Evolutionary conservation across 2,113 vertebrate genomes (phyloP).

Genomic region (Pheucticus melanocephalus): DNA sequence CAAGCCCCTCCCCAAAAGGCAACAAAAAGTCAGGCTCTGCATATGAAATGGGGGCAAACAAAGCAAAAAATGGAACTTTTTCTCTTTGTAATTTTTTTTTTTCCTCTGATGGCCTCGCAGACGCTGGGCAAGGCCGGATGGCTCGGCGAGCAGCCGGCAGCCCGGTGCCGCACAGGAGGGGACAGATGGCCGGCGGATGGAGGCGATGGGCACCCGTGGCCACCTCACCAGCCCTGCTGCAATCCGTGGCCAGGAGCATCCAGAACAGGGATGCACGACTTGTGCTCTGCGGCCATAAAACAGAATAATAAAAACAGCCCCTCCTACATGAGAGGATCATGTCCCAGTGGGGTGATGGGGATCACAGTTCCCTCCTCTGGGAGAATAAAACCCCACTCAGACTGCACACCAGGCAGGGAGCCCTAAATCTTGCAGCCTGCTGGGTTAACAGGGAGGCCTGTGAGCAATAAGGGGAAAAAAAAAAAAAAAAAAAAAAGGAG

Average conservation of each 20-base stretch:
- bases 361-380: not conserved
- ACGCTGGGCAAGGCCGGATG: slow-evolving; percentile 37
- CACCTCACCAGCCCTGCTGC: not conserved
- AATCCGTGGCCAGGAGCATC: not conserved
- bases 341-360: not conserved
- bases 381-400: not conserved
- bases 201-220: not conserved
- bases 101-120: not conserved
- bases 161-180: slow-evolving; percentile 38
- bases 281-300: fast-evolving
- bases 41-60: slow-evolving; percentile 27
- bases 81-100: not conserved
- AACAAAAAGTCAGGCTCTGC: not conserved
- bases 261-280: fast-evolving
- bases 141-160: slow-evolving; percentile 66
- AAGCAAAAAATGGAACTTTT: slow-evolving; percentile 30
- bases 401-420: not conserved
- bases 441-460: not conserved
- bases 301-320: not conserved
- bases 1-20: not conserved
- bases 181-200: slow-evolving; percentile 72
- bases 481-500: not conserved
- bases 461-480: not conserved
- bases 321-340: fast-evolving
- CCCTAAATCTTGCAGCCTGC: not conserved